Conservation (phyloP, 2,113 vertebrate genomes). For the Muntiacus muntjak region DNA sequence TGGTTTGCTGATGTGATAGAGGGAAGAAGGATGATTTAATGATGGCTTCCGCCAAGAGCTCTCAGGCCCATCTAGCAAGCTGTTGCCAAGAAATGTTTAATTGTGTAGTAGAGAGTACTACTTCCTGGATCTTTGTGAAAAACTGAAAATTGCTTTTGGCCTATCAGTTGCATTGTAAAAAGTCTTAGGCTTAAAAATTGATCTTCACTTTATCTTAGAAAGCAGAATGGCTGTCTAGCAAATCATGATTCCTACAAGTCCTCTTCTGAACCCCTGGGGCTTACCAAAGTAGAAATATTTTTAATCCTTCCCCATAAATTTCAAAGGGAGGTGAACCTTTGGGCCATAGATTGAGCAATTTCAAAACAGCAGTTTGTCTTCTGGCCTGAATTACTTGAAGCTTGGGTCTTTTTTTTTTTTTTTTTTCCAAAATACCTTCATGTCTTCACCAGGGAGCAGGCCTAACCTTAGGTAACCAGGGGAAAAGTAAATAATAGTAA, state of each 20-base stretch:
- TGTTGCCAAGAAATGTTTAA: conserved; percentile 43
- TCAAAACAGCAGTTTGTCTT: neutral
- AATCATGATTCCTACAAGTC: neutral
- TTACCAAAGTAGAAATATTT: neutral
- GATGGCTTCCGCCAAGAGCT: conserved; percentile 15
- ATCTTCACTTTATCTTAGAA: conserved; percentile 22
- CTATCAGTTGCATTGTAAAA: neutral
- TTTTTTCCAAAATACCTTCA: neutral
- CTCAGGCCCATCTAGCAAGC: neutral
- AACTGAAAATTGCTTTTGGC: conserved; percentile 4
- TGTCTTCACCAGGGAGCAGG: neutral
- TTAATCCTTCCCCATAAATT: neutral
- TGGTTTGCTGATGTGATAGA: conserved; percentile 2
- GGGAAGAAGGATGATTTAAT: neutral
- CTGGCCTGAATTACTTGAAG: neutral
- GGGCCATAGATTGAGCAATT: neutral
- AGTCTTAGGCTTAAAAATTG: neutral
- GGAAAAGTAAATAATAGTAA: neutral
- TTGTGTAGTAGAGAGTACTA: neutral
- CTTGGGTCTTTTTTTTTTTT: neutral
- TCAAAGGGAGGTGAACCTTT: neutral
- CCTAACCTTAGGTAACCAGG: neutral
- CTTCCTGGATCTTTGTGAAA: conserved; percentile 9
- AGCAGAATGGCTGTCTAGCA: neutral
- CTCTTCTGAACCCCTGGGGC: neutral